phyloP scores from a whole-genome alignment of 2,113 vertebrate species.

The Nerophis lumbriciformis region DNA sequence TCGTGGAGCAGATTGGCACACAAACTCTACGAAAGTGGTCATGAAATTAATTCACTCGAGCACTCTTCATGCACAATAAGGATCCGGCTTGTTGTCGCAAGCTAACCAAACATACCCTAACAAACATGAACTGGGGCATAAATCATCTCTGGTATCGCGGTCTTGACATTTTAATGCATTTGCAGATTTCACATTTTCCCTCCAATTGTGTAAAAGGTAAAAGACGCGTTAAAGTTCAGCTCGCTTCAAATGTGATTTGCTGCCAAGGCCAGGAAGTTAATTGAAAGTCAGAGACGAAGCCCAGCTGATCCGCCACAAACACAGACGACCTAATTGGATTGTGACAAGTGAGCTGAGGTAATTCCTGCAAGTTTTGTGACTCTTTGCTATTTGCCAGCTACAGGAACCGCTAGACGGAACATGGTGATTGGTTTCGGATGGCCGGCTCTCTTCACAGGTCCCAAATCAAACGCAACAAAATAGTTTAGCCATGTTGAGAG shows the following conservation, averaged over 20 bases:
- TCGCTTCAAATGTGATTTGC: conserved; percentile 21
- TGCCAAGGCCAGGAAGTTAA: conserved; percentile 50
- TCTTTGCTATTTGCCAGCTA: conserved; percentile 51
- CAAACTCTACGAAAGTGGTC: conserved; percentile 25
- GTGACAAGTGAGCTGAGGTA: conserved; percentile 50
- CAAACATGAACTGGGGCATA: conserved; percentile 30
- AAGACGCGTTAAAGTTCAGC: conserved; percentile 20
- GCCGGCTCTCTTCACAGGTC: conserved; percentile 37
- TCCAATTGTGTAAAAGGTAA: conserved; percentile 18
- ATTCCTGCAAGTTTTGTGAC: conserved; percentile 48
- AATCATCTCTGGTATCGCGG: conserved; percentile 34
- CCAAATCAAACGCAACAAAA: conserved; percentile 28
- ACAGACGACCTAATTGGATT: conserved; percentile 63
- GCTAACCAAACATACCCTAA: conserved; percentile 24
- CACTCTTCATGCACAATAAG: conserved; percentile 22
- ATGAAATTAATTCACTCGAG: conserved; percentile 46
- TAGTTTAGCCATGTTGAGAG: background rate
- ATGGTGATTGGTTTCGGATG: conserved; percentile 48
- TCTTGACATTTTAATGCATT: conserved; percentile 44
- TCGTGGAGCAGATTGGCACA: conserved; percentile 45
- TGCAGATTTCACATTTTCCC: conserved; percentile 12
- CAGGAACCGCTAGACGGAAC: conserved; percentile 22
- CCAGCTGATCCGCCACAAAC: conserved; percentile 43
- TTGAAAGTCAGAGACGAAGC: conserved; percentile 29
- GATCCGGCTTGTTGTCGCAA: conserved; percentile 38